Evolutionary conservation across 2,797 vertebrate species (phyloP), one percentile per base, ranked within the genome.

Genomic region (Semaprochilodus insignis): DNA sequence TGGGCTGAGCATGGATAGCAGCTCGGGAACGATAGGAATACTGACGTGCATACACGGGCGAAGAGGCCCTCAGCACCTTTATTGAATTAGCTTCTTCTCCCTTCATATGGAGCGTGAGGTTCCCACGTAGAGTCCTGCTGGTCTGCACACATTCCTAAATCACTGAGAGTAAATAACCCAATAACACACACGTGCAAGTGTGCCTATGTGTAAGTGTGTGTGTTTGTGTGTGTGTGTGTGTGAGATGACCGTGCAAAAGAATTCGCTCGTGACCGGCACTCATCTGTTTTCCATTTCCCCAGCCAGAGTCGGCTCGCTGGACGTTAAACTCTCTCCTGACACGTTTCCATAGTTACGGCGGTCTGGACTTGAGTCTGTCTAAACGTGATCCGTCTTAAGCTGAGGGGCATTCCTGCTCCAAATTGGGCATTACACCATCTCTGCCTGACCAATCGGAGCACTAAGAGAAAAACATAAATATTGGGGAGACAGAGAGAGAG

Each of bases 281-380:
- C 81, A 83, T 82, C 82, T 80, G 78, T 73, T 81, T 81, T 78
- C 65, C 57, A 83, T 86, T 85, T 74, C 79, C 80, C 51, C 74
- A 77, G 74, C 70, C 83, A 77, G 83, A 65, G 78, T 71, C 66
- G 63, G 59, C 57, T 83, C 51, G 15, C 78, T 79, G 72, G 82
- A 51, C 57, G 77, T 79, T 86, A 83, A 86, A 86, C 25, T 3
- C 78, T 88, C 85, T 81, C 60, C 59, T 81, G 84, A 86, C 83
- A 81, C 21, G 78, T 88, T 85, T 81, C 83, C 81, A 88, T 83
- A 78, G 87, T 85, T 88, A 88, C 78, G 67, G 62, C 51, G 69
- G 66, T 48, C 73, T 36, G 60, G 55, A 75, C 77, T 40, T 62
- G 51, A 36, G 67, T 75, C 63, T 36, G 19, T 71, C 62, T 54